Base-by-base conservation (phyloP, 2,888 invertebrate species). In the Hirtodrosophila duncani region DNA sequence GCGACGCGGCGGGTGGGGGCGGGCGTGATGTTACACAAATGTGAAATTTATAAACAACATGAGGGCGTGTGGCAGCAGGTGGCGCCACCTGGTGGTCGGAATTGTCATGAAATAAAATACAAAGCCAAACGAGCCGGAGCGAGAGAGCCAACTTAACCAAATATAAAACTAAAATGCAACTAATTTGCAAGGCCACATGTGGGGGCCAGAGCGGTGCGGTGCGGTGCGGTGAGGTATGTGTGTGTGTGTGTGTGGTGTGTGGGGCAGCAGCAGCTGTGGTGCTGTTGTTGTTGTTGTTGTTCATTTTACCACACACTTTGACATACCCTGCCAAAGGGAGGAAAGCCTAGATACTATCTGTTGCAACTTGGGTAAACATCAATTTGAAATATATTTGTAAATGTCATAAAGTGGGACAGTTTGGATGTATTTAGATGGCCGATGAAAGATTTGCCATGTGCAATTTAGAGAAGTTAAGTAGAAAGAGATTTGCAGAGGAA, bases 41-140 rank as follows among this genome's bases (percentile, higher is more conserved):
- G 79, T 17, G 49, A 75, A 63, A 67, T 64, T 61, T 46, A 79
- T 71, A 70, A 74, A 74, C 46, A 68, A 48, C 31, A 43, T 14
- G 18, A 16, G n/a, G n/a, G n/a, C n/a, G n/a, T n/a, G n/a, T n/a
- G n/a, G 27, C 42, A 23, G 13, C 23, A 11, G n/a, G 18, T 31
- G 46, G 29, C 44, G 49, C 30, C 46, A 51, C 24, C 48, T 30
- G 43, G 27, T 9, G 17, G 17, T 10, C 17, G 31, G 9, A 37
- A 49, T 41, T 34, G 30, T 55, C 57, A 49, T 53, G 55, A 55
- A 58, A 51, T 46, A 27, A 42, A n/a, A 57, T 16, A 30, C 42
- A 51, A 34, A 41, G 33, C 24, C 50, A 39, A 41, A 31, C 41
- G 41, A 39, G 34, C 21, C 24, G 29, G 45, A n/a, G n/a, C n/a